Base-by-base conservation (phyloP, 2,113 vertebrate genomes). In the Suncus etruscus region DNA sequence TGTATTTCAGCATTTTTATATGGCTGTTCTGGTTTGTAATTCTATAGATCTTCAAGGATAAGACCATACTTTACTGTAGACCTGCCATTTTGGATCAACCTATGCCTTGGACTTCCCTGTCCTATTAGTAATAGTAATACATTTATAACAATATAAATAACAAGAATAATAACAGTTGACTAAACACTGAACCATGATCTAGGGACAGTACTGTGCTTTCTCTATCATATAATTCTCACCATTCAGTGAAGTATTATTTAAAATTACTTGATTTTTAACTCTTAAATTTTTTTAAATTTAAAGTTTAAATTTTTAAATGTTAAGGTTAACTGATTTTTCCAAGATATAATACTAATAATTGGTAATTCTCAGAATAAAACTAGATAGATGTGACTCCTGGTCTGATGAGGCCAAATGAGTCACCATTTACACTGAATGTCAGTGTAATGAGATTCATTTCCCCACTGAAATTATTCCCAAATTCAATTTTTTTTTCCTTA, bases 131-230 rank as follows among this genome's bases (percentile, higher is more conserved):
- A 58, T 83, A 75, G 32, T 70, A 72, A 1, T 32, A 76, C 39
- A 80, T 79, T 84, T 83, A 61, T 2, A 66, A 8, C 88, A 83
- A 84, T 16, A 32, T 27, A 68, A 79, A 39, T 74, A 58, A 9
- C 70, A 45, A 87, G 31, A 31, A 80, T 86, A 73, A 18, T 50
- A 63, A 20, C 70, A 27, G 18, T 84, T 90, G 80, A 24, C 80
- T 29, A 11, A 80, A 5, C 25, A 18, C 15, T n/a, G 69, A 86
- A 27, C 14, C 14, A 20, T 51, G 11, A 50, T 74, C 58, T 18
- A 82, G 32, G 68, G 14, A 54, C 25, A 66, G 7, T 80, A 20
- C 20, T 78, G 29, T 39, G 61, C 31, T 6, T 86, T 87, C 85
- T 77, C 3, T 11, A n/a, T 61, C 29, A 9, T 80, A 0, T 82